Conservation (phyloP, 2,113 vertebrate species). For the Apodemus speciosus region DNA sequence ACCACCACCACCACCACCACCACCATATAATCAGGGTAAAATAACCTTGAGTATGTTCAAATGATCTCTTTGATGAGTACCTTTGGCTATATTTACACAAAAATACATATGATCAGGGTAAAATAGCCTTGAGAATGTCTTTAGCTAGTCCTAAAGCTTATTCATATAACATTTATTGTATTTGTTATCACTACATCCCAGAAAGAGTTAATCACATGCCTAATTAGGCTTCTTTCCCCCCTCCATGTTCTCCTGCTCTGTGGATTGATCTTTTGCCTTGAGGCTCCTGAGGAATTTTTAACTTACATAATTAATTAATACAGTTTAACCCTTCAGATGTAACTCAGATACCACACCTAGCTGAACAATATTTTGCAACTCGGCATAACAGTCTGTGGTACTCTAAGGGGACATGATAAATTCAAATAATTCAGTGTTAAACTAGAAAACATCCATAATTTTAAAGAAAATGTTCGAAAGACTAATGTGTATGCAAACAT, state of each 20-base stretch:
- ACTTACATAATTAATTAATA: slow-evolving; percentile 73
- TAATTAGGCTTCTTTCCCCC: slow-evolving; percentile 44
- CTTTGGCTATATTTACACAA: too few relatives aligned
- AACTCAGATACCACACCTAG: slow-evolving; percentile 10
- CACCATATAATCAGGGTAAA: too few relatives aligned
- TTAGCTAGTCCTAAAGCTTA: background rate
- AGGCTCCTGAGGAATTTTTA: slow-evolving; percentile 62
- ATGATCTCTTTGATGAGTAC: too few relatives aligned
- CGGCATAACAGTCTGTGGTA: background rate
- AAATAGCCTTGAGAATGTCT: background rate
- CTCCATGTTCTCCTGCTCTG: slow-evolving; percentile 46
- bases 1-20: too few relatives aligned
- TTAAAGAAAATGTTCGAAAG: slow-evolving; percentile 24
- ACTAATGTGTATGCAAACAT: background rate
- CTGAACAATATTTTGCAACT: slow-evolving; percentile 17
- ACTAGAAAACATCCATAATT: background rate
- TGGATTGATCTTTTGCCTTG: slow-evolving; percentile 65
- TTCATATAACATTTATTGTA: background rate
- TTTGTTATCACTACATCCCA: background rate
- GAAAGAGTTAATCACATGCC: slow-evolving; percentile 70
- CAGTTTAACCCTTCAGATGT: slow-evolving; percentile 73
- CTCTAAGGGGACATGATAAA: background rate
- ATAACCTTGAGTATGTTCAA: too few relatives aligned
- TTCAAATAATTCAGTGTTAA: slow-evolving; percentile 15
- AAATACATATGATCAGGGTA: background rate